Base-by-base conservation (phyloP, 2,888 invertebrate species). In the Euplexia lucipara region DNA sequence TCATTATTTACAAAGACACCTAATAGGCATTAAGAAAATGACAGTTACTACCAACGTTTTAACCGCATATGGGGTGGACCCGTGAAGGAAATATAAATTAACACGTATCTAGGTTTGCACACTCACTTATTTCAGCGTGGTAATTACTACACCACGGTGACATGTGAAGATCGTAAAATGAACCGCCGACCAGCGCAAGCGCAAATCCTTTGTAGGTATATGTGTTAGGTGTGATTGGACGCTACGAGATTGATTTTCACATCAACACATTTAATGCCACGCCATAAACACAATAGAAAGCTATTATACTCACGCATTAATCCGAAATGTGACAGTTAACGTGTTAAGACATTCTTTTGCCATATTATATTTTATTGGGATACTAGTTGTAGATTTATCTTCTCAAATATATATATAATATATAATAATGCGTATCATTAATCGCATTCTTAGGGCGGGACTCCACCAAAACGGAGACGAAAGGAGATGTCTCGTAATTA, bases 71-170 rank as follows among this genome's bases (percentile, higher is more conserved):
- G n/a, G n/a, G n/a, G n/a, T 10, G 16, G 35, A 44, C 34, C 37
- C 8, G 63, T 49, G 52, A 44, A 16, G 8, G 12, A 49, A 70
- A 58, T 63, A 70, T 47, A 45, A 62, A 75, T 57, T 34, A 56
- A 20, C 44, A 16, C 22, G n/a, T 9, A 68, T 56, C 9, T 60
- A 53, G 42, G 54, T 69, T 52, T 59, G 60, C 16, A 62, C 54
- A 58, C 63, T 53, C 35, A 62, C 45, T 58, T 75, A 75, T 34
- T 45, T 70, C 54, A 57, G 26, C 39, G 57, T 22, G 14, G 41
- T n/a, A 53, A 61, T 49, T 37, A 39, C 18, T 39, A 18, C 34
- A 18, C 20, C 35, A n/a, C 26, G 12, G 39, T 53, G 37, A 18
- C 22, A 42, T 32, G 52, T 49, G 68, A 53, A 49, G 35, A 26